Base-by-base conservation (phyloP, 2,113 vertebrate genomes). In the Mus musculus region DNA sequence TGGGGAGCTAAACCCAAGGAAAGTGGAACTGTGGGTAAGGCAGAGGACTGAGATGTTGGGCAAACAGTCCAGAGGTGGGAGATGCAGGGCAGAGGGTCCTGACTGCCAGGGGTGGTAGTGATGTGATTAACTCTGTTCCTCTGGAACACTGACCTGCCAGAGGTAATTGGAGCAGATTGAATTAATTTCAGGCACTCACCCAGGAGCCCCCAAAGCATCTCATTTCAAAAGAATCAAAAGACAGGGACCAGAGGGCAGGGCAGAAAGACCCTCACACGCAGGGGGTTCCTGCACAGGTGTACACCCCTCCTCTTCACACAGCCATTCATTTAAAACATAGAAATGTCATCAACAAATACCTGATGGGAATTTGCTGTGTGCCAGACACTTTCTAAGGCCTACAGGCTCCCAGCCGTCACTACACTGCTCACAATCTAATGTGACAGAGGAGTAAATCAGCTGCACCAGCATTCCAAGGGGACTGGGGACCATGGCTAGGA, bases 111-210 rank as follows among this genome's bases (percentile, higher is more conserved):
- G 10, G 14, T 59, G 61, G 36, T 7, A 36, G n/a, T 59, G 46
- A 88, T 33, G n/a, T 78, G 63, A 93, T 77, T 88, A 84, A 77
- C 84, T 89, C 49, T 94, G 28, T 76, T 30, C 36, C 56, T 87
- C 71, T 80, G 73, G 88, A 94, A 84, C 81, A 93, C 20, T 85
- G 71, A 82, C 76, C 91, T 97, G 36, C 59, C 69, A 72, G 65
- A 76, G 26, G 9, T 88, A 84, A 96, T 85, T 94, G 87, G 42
- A 80, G 67, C 1, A 95, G 61, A 80, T 65, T 88, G 36, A 95
- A 92, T 88, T 69, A 80, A 93, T 63, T 90, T 56, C 71, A 93
- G 71, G 36, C 36, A 81, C 36, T 90, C 80, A 92, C n/a, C 13
- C 14, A 93, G 77, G 86, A 96, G 24, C 52, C 30, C 54, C 33